Percentiles rank a stretch among this genome's conserved stretches.
Conservation (phyloP, 2,797 vertebrate species). For the Neosilurus mollespiculum region DNA sequence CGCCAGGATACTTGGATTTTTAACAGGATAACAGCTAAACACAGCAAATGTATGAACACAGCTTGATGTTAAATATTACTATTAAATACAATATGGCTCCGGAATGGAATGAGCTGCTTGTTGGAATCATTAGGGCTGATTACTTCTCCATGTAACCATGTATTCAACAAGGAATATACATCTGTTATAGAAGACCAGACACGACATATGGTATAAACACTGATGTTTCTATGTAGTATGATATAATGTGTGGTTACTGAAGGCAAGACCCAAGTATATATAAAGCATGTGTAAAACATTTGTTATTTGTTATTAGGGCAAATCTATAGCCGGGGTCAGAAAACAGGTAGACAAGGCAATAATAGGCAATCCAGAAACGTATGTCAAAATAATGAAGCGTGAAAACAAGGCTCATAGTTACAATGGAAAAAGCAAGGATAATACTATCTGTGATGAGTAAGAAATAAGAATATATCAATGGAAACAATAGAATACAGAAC, state of each 20-base stretch:
- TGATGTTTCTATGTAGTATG: background rate
- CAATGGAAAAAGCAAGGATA: background rate
- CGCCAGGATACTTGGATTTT: background rate
- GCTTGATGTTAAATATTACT: slow-evolving; percentile 3
- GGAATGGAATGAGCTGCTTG: background rate
- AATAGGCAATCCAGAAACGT: background rate
- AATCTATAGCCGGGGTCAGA: background rate
- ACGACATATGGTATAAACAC: slow-evolving; percentile 1
- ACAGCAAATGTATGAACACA: background rate
- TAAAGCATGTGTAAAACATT: too few species aligned
- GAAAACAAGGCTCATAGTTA: background rate
- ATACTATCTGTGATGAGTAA: background rate
- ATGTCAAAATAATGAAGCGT: background rate
- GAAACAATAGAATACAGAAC: background rate
- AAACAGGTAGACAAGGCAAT: background rate
- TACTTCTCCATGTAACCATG: slow-evolving; percentile 23
- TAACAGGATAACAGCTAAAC: background rate
- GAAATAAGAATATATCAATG: background rate
- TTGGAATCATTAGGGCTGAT: slow-evolving; percentile 15
- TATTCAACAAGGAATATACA: slow-evolving; percentile 26
- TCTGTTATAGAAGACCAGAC: slow-evolving; percentile 21
- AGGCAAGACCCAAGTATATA: background rate
- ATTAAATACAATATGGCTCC: background rate
- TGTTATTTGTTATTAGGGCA: too few species aligned
- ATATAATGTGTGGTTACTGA: background rate